Evolutionary conservation across 2,797 vertebrate species (phyloP).

Genomic region (Emys orbicularis): DNA sequence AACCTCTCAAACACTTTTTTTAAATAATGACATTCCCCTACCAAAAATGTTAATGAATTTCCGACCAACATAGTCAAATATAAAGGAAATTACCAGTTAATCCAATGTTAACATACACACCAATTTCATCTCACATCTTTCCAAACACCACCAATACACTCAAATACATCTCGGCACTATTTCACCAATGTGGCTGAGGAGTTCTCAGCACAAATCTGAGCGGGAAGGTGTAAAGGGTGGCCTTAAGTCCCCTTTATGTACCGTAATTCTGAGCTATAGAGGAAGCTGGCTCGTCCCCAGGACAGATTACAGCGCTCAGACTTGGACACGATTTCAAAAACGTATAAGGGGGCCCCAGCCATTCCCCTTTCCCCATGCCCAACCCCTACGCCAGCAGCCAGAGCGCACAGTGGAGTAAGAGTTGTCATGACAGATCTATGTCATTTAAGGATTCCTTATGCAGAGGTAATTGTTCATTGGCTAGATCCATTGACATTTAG

Average conservation of each 20-base stretch:
- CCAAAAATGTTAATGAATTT: neutral
- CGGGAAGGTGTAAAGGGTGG: neutral
- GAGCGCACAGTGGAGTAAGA: neutral
- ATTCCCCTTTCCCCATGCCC: neutral
- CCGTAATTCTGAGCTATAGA: neutral
- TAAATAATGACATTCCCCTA: neutral
- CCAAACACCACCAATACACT: neutral
- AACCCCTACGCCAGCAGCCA: neutral
- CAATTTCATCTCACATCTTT: neutral
- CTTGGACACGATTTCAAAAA: neutral
- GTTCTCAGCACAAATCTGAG: rapidly evolving
- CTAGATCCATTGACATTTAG: neutral
- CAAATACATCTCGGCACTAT: neutral
- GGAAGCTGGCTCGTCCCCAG: no score
- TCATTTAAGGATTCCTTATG: neutral
- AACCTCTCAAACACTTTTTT: neutral
- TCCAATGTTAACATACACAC: neutral
- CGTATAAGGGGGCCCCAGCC: rapidly evolving
- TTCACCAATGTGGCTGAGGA: neutral
- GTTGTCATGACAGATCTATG: neutral
- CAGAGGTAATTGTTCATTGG: neutral
- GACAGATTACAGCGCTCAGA: rapidly evolving
- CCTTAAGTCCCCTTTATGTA: neutral
- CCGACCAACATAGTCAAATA: neutral
- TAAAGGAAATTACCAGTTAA: neutral